Evolutionary conservation across 2,113 vertebrate species (phyloP), one percentile per base, ranked within the genome.

Genomic region (Miniopterus natalensis): DNA sequence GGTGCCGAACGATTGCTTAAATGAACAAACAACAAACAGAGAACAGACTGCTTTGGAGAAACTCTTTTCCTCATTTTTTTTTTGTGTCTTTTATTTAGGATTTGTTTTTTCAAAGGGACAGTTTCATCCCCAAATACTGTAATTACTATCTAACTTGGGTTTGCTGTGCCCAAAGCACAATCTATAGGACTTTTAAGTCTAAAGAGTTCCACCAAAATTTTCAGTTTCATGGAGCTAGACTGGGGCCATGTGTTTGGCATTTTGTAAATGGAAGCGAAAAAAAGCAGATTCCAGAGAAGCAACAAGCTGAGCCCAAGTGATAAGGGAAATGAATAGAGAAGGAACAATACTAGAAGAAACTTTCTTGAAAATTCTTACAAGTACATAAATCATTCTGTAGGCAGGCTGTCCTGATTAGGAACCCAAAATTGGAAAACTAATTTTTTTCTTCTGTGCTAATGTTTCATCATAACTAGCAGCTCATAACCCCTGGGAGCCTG

Each of bases 401-500:
- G 29, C 73, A 92, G 66, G 53, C 40, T 94, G 65, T 91, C 92
- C 45, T 94, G 79, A 96, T 97, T 89, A 94, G 85, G 91, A 96
- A 71, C 47, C 36, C 47, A 91, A 97, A 95, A 91, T 51, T 88
- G 90, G 53, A 92, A 95, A 66, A 57, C 51, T 53, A 81, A 21
- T 40, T 9, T 80, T 80, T 81, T 86, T 93, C 92, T 94, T 88
- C 49, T 85, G 2, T 77, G 71, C 65, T 96, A 90, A 79, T 80
- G 91, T 92, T 95, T 92, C 78, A 94, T 96, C 66, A 73, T 42
- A 91, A 90, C 47, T 94, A 84, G 79, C 42, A 90, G 57, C 53
- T 91, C 77, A 85, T 49, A 25, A 17, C 5, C 49, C 57, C 8
- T 45, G 63, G 78, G 79, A 94, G 17, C 23, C 31, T 68, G 23